Evolutionary conservation across 2,888 invertebrate species (phyloP).

Genomic region (Rotaria socialis): DNA sequence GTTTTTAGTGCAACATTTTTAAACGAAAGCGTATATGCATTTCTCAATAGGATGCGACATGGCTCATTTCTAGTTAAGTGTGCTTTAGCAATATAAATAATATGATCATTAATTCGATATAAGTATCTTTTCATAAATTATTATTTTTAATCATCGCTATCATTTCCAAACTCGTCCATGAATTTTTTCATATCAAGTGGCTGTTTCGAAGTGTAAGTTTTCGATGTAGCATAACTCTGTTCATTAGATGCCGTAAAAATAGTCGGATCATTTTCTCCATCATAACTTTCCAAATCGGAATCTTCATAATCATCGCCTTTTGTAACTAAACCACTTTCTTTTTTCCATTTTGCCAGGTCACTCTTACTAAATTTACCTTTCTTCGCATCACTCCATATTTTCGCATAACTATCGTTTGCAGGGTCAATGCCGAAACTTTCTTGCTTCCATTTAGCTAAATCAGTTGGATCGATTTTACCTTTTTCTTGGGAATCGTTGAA

Average conservation of each 20-base stretch:
- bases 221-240: background rate
- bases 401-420: background rate
- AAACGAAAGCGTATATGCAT: no score
- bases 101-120: no score
- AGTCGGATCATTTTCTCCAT: background rate
- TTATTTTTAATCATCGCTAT: background rate
- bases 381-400: conserved; percentile 6
- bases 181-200: background rate
- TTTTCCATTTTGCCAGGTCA: conserved; percentile 1
- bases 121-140: background rate
- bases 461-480: background rate
- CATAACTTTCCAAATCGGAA: background rate
- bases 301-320: background rate
- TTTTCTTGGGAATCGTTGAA: background rate
- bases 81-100: no score
- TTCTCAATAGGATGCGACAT: no score
- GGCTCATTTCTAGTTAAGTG: no score
- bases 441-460: background rate
- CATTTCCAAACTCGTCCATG: background rate
- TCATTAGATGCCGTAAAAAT: background rate
- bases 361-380: conserved; percentile 1
- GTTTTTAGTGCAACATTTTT: no score
- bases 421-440: background rate
- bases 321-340: background rate
- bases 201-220: background rate